Evolutionary conservation across 2,888 invertebrate genomes (phyloP).

Genomic region (Drosophila borealis): DNA sequence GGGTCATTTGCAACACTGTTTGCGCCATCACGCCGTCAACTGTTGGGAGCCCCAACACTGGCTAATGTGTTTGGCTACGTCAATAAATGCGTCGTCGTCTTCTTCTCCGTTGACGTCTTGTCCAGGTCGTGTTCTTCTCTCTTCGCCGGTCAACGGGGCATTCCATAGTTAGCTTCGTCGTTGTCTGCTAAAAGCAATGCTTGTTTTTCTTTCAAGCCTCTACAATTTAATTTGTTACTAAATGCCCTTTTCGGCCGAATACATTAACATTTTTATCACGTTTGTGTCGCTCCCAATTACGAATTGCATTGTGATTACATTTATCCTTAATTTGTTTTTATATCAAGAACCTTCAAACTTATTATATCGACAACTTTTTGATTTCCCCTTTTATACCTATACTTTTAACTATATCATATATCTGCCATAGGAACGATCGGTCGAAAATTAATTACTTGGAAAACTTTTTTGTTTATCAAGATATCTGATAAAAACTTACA

Average conservation of each 20-base stretch:
- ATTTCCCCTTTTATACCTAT: no score
- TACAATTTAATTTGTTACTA: conserved; percentile 68
- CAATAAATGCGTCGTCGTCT: conserved; percentile 73
- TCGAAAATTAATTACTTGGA: no score
- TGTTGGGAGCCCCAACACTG: conserved; percentile 27
- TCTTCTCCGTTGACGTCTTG: conserved; percentile 30
- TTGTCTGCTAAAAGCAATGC: conserved; percentile 25
- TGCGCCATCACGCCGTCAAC: conserved; percentile 70
- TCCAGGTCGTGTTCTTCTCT: conserved; percentile 41
- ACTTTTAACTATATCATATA: no score
- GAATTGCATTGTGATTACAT: no score
- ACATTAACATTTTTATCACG: conserved; percentile 12
- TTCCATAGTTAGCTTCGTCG: conserved; percentile 34
- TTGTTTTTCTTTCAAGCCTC: conserved; percentile 29
- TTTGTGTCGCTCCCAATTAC: neutral
- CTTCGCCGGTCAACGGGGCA: conserved; percentile 50
- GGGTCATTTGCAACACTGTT: conserved; percentile 83
- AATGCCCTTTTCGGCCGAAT: conserved; percentile 35
- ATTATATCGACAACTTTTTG: no score
- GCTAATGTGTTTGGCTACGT: conserved; percentile 78
- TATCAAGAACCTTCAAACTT: no score
- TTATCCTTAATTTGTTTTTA: no score
- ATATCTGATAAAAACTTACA: no score
- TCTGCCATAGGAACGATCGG: no score
- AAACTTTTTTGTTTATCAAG: no score